phyloP scores from a whole-genome alignment of 2,888 invertebrate genomes.

The Atherix ibis region DNA sequence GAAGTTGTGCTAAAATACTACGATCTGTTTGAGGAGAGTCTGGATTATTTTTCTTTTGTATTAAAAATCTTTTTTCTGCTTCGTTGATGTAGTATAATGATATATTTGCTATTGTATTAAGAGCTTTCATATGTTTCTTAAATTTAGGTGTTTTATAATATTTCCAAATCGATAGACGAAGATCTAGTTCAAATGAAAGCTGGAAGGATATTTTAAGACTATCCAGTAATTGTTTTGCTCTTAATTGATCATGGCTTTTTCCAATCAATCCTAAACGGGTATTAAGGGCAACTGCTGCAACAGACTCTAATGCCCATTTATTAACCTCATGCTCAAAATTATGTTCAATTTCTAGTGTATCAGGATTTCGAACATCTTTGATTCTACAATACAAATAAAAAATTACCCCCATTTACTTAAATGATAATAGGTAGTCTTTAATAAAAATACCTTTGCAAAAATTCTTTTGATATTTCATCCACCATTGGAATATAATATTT shows the following conservation, averaged over 20 bases:
- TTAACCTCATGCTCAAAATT: conserved; percentile 36
- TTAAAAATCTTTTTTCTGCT: conserved; percentile 21
- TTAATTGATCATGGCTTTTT: conserved; percentile 6
- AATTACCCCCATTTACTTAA: no score
- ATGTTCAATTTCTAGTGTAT: conserved; percentile 25
- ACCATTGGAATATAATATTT: conserved; percentile 37
- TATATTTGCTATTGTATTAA: conserved; percentile 20
- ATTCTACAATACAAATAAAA: conserved; percentile 19
- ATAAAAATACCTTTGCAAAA: conserved; percentile 20
- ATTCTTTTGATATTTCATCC: conserved; percentile 34
- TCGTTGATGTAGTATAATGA: conserved; percentile 25
- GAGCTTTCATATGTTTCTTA: conserved; percentile 16
- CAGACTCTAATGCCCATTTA: conserved; percentile 42
- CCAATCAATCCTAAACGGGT: conserved; percentile 21
- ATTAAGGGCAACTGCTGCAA: conserved; percentile 31
- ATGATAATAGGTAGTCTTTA: not conserved
- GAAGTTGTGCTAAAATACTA: conserved; percentile 47
- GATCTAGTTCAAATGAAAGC: conserved; percentile 16
- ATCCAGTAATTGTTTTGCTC: conserved; percentile 4
- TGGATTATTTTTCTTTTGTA: conserved; percentile 18
- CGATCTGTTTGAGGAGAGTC: conserved; percentile 33
- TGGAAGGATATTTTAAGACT: conserved; percentile 9
- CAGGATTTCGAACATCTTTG: conserved; percentile 19
- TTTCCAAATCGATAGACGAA: conserved; percentile 25
- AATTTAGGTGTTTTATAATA: conserved; percentile 21